phyloP scores from a whole-genome alignment of 1,140 invertebrate species.

The Calliphora vicina region DNA sequence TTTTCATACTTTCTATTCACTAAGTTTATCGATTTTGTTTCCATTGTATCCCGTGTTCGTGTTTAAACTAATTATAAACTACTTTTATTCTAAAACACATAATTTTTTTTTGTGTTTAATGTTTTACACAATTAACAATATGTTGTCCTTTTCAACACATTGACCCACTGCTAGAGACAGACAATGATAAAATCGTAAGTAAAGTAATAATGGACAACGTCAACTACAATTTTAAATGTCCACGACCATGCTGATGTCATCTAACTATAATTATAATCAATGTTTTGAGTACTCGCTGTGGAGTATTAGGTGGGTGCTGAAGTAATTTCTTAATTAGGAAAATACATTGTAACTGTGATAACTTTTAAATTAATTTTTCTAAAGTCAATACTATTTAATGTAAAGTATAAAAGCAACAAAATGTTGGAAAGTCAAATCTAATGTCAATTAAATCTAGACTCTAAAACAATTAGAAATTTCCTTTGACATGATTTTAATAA shows the following conservation, averaged over 20 bases:
- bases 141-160: conserved; percentile 21
- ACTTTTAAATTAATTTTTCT: too few relatives aligned
- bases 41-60: not conserved
- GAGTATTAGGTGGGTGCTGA: not conserved
- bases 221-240: not conserved
- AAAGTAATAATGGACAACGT: not conserved
- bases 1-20: too few relatives aligned
- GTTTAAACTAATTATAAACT: not conserved
- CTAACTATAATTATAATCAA: not conserved
- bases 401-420: too few relatives aligned
- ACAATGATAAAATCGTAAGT: not conserved
- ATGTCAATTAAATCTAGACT: too few relatives aligned
- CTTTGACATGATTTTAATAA: too few relatives aligned
- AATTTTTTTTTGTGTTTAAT: not conserved
- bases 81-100: not conserved
- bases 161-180: not conserved
- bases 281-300: not conserved
- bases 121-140: conserved; percentile 20
- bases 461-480: too few relatives aligned
- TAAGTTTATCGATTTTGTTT: too few relatives aligned
- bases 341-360: not conserved
- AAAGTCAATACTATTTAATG: not conserved
- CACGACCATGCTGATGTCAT: conserved; percentile 17
- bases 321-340: not conserved
- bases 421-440: too few relatives aligned